Evolutionary conservation across 2,113 vertebrate species (phyloP), one percentile per base, ranked within the genome.

Genomic region (Campylomormyrus numenius): DNA sequence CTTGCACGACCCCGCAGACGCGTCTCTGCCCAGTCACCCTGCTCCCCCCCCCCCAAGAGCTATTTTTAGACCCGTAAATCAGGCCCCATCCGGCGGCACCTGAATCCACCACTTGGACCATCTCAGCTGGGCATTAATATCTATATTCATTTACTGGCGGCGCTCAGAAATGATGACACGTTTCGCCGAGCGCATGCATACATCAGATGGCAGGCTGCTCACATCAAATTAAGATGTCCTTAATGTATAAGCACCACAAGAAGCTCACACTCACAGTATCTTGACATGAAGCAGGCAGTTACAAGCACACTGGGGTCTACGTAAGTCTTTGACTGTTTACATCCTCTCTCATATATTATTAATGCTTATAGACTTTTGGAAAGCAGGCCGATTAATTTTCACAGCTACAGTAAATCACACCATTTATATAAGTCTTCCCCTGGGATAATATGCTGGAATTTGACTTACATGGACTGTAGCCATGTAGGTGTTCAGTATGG

Each of bases 31-130:
- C 10, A 11, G 31, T 3, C 74, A 10, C 49, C 83, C 87, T 91
- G 62, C 92, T 85, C 84, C 91, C 74, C 74, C 70, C 53, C 27
- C 11, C 53, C 66, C 74, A 19, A 0, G 8, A 13, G 77, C 92
- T 96, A 96, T 96, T 95, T 96, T 94, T 96, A 95, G 95, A 94
- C 93, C 91, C 91, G 4, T 35, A 46, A 49, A 89, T 52, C 62
- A 35, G 62, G 27, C 17, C 62, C 66, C 27, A 27, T 77, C 46
- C 24, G n/a, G 24, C 2, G 2, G 46, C 45, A 86, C 84, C 45
- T 49, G 84, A 50, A 48, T 19, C 84, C 45, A 13, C 21, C 84
- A 49, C 84, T 49, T 50, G 45, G 84, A 48, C 48, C 84, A n/a
- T 50, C 84, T 86, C 45, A 50, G 84, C n/a, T 24, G 49, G 83